Percentiles rank a stretch among this genome's conserved stretches.
Conservation (phyloP, 2,113 vertebrate species). For the Apodemus sylvaticus region DNA sequence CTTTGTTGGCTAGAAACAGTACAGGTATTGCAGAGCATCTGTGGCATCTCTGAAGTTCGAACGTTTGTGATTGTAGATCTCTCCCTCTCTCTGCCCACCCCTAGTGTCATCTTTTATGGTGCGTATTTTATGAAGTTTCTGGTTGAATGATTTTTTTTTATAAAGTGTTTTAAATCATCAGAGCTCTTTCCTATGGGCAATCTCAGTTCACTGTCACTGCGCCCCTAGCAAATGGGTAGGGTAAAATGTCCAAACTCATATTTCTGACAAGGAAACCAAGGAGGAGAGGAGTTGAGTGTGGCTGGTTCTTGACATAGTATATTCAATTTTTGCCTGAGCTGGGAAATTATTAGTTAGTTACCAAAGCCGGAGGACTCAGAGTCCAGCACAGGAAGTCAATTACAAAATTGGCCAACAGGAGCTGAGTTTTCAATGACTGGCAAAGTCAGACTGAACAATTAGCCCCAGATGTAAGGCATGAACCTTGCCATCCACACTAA, state of each 20-base stretch:
- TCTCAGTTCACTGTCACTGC: conserved; percentile 1
- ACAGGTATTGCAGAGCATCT: background rate
- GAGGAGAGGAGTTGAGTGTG: conserved; percentile 33
- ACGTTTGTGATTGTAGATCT: conserved; percentile 8
- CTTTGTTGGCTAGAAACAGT: conserved; percentile 13
- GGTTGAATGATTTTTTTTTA: conserved; percentile 60
- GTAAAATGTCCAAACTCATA: background rate
- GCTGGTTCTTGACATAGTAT: background rate
- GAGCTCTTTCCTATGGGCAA: conserved; percentile 32
- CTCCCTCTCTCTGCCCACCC: background rate
- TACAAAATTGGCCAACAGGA: conserved; percentile 49
- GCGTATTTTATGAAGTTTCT: conserved; percentile 63
- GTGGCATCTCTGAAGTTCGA: background rate
- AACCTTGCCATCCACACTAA: conserved; percentile 15
- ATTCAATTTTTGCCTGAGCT: conserved; percentile 46
- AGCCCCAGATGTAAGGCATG: background rate
- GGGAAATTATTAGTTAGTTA: conserved; percentile 65
- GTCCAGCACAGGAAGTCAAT: conserved; percentile 56
- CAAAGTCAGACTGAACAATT: conserved; percentile 66
- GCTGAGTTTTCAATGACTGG: conserved; percentile 56
- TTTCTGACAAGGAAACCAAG: conserved; percentile 43
- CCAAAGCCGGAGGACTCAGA: conserved; percentile 36
- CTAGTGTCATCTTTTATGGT: conserved; percentile 22
- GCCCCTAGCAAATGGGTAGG: background rate
- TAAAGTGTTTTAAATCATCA: conserved; percentile 30